phyloP scores from a whole-genome alignment of 1,140 invertebrate species.

The Rhyzopertha dominica region DNA sequence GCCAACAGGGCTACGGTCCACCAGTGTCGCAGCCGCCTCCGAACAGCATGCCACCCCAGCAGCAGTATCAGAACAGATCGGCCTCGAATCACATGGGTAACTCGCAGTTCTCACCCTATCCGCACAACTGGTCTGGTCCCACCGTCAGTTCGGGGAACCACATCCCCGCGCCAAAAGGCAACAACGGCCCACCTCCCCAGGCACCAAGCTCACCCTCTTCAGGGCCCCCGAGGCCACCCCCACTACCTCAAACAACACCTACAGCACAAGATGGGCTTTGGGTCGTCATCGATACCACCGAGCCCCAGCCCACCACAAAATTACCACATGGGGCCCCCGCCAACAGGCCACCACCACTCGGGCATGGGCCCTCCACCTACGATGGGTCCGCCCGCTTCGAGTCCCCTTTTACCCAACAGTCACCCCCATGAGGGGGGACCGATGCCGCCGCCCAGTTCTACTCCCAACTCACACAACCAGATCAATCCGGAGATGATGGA shows the following conservation, averaged over 20 bases:
- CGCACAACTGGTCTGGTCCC: constrained; percentile 42
- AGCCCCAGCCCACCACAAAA: constrained; percentile 52
- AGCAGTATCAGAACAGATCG: constrained; percentile 47
- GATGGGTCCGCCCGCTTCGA: constrained; percentile 48
- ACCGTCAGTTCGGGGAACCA: constrained; percentile 25
- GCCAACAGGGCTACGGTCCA: constrained; percentile 47
- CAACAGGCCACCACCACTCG: constrained; percentile 47
- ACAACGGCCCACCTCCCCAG: constrained; percentile 8
- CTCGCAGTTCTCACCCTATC: constrained; percentile 50
- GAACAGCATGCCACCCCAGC: constrained; percentile 45
- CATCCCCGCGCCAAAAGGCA: constrained; percentile 10
- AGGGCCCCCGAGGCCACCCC: constrained; percentile 46
- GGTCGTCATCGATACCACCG: constrained; percentile 52
- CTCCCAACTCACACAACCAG: constrained; percentile 53
- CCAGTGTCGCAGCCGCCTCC: constrained; percentile 33
- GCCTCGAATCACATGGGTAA: constrained; percentile 52
- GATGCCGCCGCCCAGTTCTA: constrained; percentile 56
- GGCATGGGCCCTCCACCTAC: constrained; percentile 51
- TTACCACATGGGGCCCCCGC: constrained; percentile 54
- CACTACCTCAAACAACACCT: constrained; percentile 67
- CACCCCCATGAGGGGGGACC: constrained; percentile 53
- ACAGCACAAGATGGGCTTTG: constrained; percentile 59
- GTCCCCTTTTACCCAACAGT: constrained; percentile 44
- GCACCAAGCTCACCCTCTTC: constrained; percentile 16
- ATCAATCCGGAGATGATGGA: constrained; percentile 53